Percentiles rank a stretch among this genome's conserved stretches.
Conservation (phyloP, 2,888 invertebrate genomes). For the Digitonthophagus gazella region DNA sequence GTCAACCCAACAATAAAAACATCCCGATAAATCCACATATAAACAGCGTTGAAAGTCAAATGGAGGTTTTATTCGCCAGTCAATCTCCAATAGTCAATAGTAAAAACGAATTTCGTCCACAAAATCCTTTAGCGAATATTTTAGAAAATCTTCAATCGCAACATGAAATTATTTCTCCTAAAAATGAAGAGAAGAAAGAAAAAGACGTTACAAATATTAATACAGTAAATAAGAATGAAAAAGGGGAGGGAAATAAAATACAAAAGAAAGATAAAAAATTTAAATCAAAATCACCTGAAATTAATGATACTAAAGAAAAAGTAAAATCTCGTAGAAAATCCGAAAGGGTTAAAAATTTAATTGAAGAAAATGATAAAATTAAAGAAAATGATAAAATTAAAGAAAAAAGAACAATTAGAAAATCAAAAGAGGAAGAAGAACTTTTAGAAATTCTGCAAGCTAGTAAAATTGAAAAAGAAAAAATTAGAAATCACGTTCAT, state of each 20-base stretch:
- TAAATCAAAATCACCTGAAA: not conserved
- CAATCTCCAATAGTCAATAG: conserved; percentile 31
- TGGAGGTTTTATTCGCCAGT: conserved; percentile 37
- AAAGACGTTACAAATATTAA: conserved; percentile 2
- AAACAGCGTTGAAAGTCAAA: conserved; percentile 34
- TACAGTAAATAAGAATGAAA: conserved; percentile 3
- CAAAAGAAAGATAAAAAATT: not conserved
- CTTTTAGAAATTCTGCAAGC: not conserved
- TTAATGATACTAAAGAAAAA: not conserved
- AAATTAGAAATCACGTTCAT: not conserved
- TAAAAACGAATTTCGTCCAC: conserved; percentile 28
- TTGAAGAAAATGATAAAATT: not conserved
- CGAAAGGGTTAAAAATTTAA: not conserved
- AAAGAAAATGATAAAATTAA: not conserved
- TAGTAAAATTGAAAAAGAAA: not conserved
- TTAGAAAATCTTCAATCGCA: conserved; percentile 23
- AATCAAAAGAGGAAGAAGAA: conserved; percentile 1
- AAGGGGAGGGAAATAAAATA: not conserved
- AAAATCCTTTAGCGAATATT: conserved; percentile 33
- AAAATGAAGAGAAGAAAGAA: conserved; percentile 11
- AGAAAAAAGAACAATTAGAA: not conserved
- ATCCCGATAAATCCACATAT: not conserved
- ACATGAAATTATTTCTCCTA: conserved; percentile 6
- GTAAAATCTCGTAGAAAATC: not conserved
- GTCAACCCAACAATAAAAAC: too few species aligned